Evolutionary conservation across 2,888 invertebrate species (phyloP).

Genomic region (Drosophila ezoana): DNA sequence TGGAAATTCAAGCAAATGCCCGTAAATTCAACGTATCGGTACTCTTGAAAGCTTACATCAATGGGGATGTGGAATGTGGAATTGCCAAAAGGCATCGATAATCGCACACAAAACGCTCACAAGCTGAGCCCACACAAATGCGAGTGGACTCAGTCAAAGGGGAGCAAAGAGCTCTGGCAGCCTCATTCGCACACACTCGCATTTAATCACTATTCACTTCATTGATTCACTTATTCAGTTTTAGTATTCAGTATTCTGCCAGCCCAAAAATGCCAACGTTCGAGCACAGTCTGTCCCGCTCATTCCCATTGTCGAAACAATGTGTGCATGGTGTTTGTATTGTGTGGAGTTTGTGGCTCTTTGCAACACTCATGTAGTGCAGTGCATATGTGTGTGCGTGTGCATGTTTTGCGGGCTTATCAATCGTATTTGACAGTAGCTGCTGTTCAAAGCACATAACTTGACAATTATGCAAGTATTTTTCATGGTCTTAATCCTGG

Average conservation of each 20-base stretch:
- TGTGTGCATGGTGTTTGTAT: slow-evolving; percentile 61
- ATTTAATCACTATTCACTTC: slow-evolving; percentile 75
- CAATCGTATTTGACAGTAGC: slow-evolving; percentile 55
- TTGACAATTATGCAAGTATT: slow-evolving; percentile 68
- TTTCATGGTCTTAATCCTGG: slow-evolving; percentile 58
- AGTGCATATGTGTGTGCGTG: slow-evolving; percentile 9
- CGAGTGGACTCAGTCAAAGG: slow-evolving; percentile 16
- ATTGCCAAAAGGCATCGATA: slow-evolving; percentile 43
- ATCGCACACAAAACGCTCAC: slow-evolving; percentile 37
- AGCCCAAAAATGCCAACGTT: slow-evolving; percentile 54
- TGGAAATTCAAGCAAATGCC: slow-evolving; percentile 17
- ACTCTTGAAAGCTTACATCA: slow-evolving; percentile 27
- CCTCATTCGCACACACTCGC: slow-evolving; percentile 29
- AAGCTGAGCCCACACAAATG: slow-evolving; percentile 27
- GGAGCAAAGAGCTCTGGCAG: slow-evolving; percentile 2
- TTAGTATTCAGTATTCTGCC: slow-evolving; percentile 40
- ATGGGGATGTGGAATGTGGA: slow-evolving; percentile 21
- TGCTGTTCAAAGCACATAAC: slow-evolving; percentile 42
- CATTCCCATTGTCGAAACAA: slow-evolving; percentile 12
- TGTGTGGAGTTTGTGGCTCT: slow-evolving; percentile 73
- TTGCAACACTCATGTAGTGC: slow-evolving; percentile 27
- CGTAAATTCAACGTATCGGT: slow-evolving; percentile 18
- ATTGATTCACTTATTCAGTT: slow-evolving; percentile 76
- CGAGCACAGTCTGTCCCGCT: slow-evolving; percentile 6
- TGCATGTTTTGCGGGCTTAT: slow-evolving; percentile 45